These are phyloP conservation scores for Coreoperca whiteheadi DNA, from an alignment of 2,113 vertebrate genomes.

Conservation along the genomic window DNA sequence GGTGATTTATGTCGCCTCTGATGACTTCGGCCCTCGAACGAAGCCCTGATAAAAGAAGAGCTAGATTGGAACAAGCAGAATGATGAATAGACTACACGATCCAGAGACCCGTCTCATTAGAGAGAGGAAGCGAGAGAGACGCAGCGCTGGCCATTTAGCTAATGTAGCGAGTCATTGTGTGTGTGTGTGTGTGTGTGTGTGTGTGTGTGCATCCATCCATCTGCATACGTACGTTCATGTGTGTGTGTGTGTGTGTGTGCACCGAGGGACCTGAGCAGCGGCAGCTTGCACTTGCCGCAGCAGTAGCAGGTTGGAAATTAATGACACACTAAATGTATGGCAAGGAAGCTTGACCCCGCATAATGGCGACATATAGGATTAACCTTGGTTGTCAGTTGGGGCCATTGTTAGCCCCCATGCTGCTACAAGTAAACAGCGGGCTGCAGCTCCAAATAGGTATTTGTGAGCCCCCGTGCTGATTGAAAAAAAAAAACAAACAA, in stretches of 20 bases:
- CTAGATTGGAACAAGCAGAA: slow-evolving; percentile 98
- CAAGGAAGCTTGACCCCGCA: slow-evolving; percentile 86
- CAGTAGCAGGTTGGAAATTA: slow-evolving; percentile 92
- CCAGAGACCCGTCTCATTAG: slow-evolving; percentile 98
- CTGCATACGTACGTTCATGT: slow-evolving; percentile 18
- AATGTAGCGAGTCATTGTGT: slow-evolving; percentile 96
- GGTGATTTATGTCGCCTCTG: slow-evolving; percentile 95
- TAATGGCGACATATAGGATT: slow-evolving; percentile 88
- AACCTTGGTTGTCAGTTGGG: slow-evolving; percentile 86
- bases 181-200: slow-evolving; percentile 57
- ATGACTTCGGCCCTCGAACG: slow-evolving; percentile 95
- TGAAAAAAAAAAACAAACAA: not conserved
- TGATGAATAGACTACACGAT: slow-evolving; percentile 98
- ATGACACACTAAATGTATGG: slow-evolving; percentile 87
- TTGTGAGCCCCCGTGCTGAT: slow-evolving; percentile 41
- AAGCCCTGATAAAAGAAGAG: slow-evolving; percentile 96
- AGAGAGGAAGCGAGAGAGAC: slow-evolving; percentile 74
- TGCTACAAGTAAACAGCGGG: slow-evolving; percentile 74
- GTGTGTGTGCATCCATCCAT: slow-evolving; percentile 30
- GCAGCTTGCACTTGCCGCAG: slow-evolving; percentile 81
- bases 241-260: slow-evolving; percentile 24
- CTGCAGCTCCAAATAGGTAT: slow-evolving; percentile 68
- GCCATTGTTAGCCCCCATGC: slow-evolving; percentile 81
- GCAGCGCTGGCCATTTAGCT: slow-evolving; percentile 89
- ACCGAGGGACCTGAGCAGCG: slow-evolving; percentile 46